Base-by-base conservation (phyloP, 2,113 vertebrate genomes). In the Stercorarius parasiticus region DNA sequence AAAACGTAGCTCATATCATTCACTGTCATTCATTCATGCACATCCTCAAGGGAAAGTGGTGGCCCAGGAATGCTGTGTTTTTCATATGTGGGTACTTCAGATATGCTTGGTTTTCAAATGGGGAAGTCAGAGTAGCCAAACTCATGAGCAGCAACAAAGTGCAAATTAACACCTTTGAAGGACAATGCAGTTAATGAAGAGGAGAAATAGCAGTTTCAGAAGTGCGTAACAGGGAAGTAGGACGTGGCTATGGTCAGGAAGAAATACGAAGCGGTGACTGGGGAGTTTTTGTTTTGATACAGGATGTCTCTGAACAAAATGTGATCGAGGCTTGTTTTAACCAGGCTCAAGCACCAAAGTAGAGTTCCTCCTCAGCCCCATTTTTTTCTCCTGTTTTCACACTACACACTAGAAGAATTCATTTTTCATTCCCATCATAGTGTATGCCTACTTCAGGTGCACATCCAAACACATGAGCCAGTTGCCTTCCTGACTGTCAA, bases 81-180 rank as follows among this genome's bases (percentile, higher is more conserved):
- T 77, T 73, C 40, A 61, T 98, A 98, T 20, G 90, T 98, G 98
- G 95, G 78, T 97, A 97, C 97, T 98, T 99, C 82, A 98, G 88
- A 40, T 97, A 98, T 18, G 94, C 83, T 14, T 98, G 95, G 29
- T 98, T 95, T 81, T 96, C 38, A 97, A 98, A 80, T 97, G 97
- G 49, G 98, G 29, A 93, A 98, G 90, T 50, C 98, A 98, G 78
- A 98, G 55, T 96, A 98, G 23, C 97, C 97, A 56, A 98, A 97
- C 91, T 98, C 97, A 72, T 97, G 98, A 92, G 97, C 96, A 53
- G 97, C 98, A 52, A 98, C 93, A 6, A 98, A 97, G 59, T 98
- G 97, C 61, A 98, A 97, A 62, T 95, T 98, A 90, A 97, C 97
- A 91, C 97, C 98, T 98, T 97, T 62, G 96, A 53, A 82, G 47